Percentiles rank a stretch among this genome's conserved stretches.
These are phyloP conservation scores for Drosophila nigrodunni DNA, from an alignment of 1,140 invertebrate genomes.

Conservation along the genomic window DNA sequence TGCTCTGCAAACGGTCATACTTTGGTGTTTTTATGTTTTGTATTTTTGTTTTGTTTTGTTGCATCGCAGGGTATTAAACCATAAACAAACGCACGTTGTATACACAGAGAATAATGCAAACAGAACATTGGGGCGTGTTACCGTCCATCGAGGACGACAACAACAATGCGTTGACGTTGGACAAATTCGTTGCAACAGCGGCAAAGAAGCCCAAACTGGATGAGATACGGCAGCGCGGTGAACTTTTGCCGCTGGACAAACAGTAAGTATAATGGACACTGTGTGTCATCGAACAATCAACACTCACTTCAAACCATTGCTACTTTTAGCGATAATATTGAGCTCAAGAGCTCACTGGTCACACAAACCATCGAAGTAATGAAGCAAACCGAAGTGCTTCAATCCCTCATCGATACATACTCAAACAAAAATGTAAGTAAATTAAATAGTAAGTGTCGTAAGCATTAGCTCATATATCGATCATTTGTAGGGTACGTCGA, in stretches of 20 bases:
- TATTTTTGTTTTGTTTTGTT: no score
- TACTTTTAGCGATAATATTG: constrained; percentile 46
- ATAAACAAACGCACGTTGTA: not conserved
- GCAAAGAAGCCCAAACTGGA: constrained; percentile 61
- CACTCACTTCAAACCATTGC: not conserved
- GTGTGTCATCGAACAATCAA: no score
- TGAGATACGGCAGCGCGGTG: constrained; percentile 50
- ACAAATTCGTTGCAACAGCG: constrained; percentile 55
- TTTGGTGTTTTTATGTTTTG: no score
- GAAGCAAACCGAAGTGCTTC: constrained; percentile 83
- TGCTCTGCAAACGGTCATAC: no score
- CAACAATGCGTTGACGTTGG: constrained; percentile 18
- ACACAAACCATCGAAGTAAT: constrained; percentile 84
- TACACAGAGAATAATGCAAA: constrained; percentile 36
- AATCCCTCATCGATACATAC: constrained; percentile 82
- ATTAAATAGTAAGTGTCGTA: no score
- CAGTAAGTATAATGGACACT: constrained; percentile 32
- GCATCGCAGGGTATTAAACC: not conserved
- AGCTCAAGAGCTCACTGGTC: constrained; percentile 74
- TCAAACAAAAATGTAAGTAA: constrained; percentile 78
- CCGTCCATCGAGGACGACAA: constrained; percentile 43
- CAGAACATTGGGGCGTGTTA: constrained; percentile 65
- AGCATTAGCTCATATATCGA: not conserved
- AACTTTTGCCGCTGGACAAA: constrained; percentile 35
- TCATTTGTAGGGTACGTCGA: constrained; percentile 64